Percentiles rank a stretch among this genome's conserved stretches.
Evolutionary conservation across 2,113 vertebrate species (phyloP).

Genomic region (Vidua chalybeata): DNA sequence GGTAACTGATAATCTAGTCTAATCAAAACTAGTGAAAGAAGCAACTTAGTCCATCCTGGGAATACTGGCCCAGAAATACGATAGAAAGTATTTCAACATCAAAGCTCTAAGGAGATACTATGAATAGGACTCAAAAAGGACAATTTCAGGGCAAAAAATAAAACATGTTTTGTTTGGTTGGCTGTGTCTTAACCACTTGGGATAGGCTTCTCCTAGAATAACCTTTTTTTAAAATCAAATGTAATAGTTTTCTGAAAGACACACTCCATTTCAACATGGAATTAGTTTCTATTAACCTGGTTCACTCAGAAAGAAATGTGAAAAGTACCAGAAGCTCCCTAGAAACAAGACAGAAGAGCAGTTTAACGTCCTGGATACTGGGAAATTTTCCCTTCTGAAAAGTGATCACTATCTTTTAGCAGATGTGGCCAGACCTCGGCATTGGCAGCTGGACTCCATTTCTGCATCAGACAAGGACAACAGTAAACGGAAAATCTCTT

Average conservation of each 20-base stretch:
- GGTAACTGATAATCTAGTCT: not conserved
- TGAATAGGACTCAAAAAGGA: not conserved
- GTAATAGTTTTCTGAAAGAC: not conserved
- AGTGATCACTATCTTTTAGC: not conserved
- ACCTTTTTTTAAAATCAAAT: not conserved
- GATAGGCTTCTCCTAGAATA: not conserved
- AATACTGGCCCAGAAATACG: not conserved
- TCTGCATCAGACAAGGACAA: not conserved
- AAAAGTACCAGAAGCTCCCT: not conserved
- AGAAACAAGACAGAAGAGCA: not conserved
- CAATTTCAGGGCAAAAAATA: not conserved
- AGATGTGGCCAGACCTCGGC: not conserved
- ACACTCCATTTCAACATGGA: not conserved
- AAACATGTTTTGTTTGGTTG: not conserved
- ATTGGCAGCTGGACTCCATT: not conserved
- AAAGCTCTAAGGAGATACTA: not conserved
- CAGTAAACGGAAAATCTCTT: not conserved
- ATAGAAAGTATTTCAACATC: not conserved
- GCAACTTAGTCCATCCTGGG: not conserved
- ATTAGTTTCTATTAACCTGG: not conserved
- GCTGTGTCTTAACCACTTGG: not conserved
- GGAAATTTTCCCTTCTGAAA: not conserved
- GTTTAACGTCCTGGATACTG: not conserved
- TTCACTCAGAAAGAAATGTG: not conserved
- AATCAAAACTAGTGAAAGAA: not conserved